Percentiles rank a stretch among this genome's conserved stretches.
These are phyloP conservation scores for Leucophora obtusa DNA, from an alignment of 2,888 invertebrate species.

Conservation along the genomic window DNA sequence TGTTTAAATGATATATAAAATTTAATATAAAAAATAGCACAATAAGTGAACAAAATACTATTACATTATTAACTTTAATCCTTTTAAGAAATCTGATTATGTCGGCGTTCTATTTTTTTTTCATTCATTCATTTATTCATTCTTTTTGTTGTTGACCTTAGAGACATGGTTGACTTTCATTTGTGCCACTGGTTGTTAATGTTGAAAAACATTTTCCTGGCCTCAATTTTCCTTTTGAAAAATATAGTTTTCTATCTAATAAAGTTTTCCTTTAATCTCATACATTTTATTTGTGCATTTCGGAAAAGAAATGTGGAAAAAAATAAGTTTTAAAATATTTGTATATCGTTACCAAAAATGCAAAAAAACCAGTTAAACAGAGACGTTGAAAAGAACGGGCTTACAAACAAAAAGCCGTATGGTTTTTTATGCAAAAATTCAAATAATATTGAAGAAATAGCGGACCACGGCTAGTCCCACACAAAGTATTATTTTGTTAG, in stretches of 20 bases:
- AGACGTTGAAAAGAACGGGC: no score
- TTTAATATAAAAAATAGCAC: no score
- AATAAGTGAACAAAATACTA: no score
- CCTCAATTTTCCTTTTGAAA: conserved; percentile 24
- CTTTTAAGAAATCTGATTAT: conserved; percentile 37
- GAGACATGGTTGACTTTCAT: conserved; percentile 30
- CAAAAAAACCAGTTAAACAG: no score
- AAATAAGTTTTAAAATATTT: not conserved
- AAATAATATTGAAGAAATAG: no score
- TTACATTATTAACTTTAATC: conserved; percentile 22
- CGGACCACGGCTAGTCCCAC: no score
- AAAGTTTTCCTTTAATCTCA: conserved; percentile 26
- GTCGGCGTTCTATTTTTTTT: not conserved
- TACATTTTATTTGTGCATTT: conserved; percentile 32
- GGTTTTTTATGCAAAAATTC: no score
- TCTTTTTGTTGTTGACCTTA: conserved; percentile 33
- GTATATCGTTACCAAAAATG: not conserved
- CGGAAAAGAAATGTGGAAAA: conserved; percentile 13
- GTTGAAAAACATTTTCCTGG: conserved; percentile 28
- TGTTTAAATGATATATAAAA: no score
- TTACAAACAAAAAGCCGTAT: no score
- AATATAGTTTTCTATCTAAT: conserved; percentile 27
- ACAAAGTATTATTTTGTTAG: no score
- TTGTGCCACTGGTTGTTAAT: conserved; percentile 24
- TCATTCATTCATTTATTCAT: no score